Base-by-base conservation (phyloP, 92 coral and sea anemone genomes). In the Parazoanthus atlanticus region DNA sequence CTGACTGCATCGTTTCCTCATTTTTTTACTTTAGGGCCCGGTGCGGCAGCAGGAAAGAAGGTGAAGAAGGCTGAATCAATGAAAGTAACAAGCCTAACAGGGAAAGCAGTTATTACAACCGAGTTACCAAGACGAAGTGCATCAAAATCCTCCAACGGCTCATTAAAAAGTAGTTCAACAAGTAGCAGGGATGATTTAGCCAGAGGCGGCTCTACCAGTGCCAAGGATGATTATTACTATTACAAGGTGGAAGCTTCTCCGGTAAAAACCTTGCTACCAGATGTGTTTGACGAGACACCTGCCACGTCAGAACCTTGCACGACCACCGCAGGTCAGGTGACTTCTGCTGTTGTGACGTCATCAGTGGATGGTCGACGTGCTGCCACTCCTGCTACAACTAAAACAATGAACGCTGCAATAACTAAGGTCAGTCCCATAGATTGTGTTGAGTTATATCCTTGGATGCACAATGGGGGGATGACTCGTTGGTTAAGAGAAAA, bases 41-140 rank as follows among this genome's bases (percentile, higher is more conserved):
- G 99, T 47, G 93, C 99, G 17, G 85, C 90, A 36, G 74, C 84
- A 26, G 93, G 94, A 52, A 92, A 89, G 74, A 90, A 90, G 66
- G 94, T 95, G 19, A 95, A 94, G 70, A 97, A 97, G 52, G 91
- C 92, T 28, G 99, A 97, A 73, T 97, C 99, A 0, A 94, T 97
- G 95, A 95, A 95, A 58, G 98, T 95, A 19, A 97, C 99, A 32
- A 97, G 98, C 78, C 91, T 97, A 25, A 97, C 97, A 66, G 95
- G 94, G 32, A 88, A 91, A 67, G 91, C 96, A 71, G 96, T 94
- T 79, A 96, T 95, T 70, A 95, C 98, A 3, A 95, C 98, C 23
- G 98, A 95, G 80, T 91, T 95, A 15, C 98, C 96, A 30, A 88
- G 86, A 56, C 84, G 84, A 43, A 41, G 85, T 31, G 81, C 92